Base-by-base conservation (phyloP, 30 jellyfish, hydroid and myxozoan species). In the Clytia hemisphaerica region DNA sequence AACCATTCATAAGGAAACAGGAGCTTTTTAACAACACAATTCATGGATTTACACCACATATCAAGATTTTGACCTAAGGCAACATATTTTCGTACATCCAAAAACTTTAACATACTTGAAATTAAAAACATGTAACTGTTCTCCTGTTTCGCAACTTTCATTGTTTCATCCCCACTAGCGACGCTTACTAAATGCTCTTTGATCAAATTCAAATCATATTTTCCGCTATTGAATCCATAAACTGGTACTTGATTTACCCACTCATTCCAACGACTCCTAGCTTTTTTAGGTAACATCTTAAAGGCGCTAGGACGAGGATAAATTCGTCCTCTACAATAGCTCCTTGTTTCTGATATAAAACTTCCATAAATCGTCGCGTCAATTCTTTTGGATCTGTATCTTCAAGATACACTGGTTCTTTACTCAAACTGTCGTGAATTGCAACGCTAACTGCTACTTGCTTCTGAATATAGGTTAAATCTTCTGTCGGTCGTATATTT, bases 1-100 rank as follows among this genome's bases (percentile, higher is more conserved):
- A 61, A 32, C 75, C 73, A 61, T 32, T 61, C 75, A 16, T 29
- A 61, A 61, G n/a, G n/a, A n/a, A n/a, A n/a, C n/a, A n/a, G n/a
- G n/a, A n/a, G 75, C 65, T 61, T 61, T 29, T 61, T 22, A 18
- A 27, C 66, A 7, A 16, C 61, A 32, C 75, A 61, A n/a, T 46
- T 30, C 9, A 46, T 27, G 24, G 60, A 46, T 2, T 9, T 46
- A 30, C 60, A 61, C 75, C 75, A 61, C 18, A 14, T 37, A 25
- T 61, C 75, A 25, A 25, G 35, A 61, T 30, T 27, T 38, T 27
- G n/a, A 5, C 71, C 75, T 10, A 65, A 26, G 21, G 75, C 62
- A 2, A 61, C 30, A 35, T 12, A 61, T 26, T 27, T 27, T 37
- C 1, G 4, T 63, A 61, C 27, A 38, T 61, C 75, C 19, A 61